Evolutionary conservation across 2,888 invertebrate species (phyloP).

Genomic region (Agonopterix heracliana): DNA sequence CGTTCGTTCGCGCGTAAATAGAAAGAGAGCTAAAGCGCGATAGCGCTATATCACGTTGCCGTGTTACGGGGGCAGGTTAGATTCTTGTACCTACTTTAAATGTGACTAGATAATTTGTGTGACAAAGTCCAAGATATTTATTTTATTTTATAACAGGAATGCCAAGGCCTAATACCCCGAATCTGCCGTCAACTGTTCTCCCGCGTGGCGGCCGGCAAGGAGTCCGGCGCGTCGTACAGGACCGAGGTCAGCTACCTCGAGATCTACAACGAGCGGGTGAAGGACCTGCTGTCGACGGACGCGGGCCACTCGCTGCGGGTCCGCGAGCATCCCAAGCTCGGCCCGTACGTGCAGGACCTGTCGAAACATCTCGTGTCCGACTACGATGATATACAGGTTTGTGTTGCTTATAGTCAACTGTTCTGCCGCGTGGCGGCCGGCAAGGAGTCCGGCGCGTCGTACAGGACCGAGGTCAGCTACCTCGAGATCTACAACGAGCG

Average conservation of each 20-base stretch:
- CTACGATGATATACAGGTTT: slow-evolving; percentile 87
- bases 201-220: slow-evolving; percentile 87
- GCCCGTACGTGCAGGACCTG: slow-evolving; percentile 91
- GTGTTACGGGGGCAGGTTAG: no score
- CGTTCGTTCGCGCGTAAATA: no score
- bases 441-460: slow-evolving; percentile 87
- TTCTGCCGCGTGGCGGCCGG: slow-evolving; percentile 89
- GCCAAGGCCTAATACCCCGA: slow-evolving; percentile 89
- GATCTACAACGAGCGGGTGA: slow-evolving; percentile 90
- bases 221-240: slow-evolving; percentile 87
- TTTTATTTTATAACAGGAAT: no score
- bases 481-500: slow-evolving; percentile 91
- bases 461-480: slow-evolving; percentile 91
- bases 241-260: slow-evolving; percentile 92
- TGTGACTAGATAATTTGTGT: no score
- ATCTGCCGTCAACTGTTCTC: slow-evolving; percentile 90
- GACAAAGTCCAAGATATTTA: no score
- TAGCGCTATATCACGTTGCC: no score
- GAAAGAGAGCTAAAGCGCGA: no score
- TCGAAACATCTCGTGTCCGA: slow-evolving; percentile 91
- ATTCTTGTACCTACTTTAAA: no score
- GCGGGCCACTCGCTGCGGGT: slow-evolving; percentile 84
- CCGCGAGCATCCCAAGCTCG: slow-evolving; percentile 86
- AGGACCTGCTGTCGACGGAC: slow-evolving; percentile 79
- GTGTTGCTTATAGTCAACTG: slow-evolving; percentile 59